These are phyloP conservation scores for Globia sparganii DNA, from an alignment of 2,888 invertebrate genomes.

Conservation along the genomic window DNA sequence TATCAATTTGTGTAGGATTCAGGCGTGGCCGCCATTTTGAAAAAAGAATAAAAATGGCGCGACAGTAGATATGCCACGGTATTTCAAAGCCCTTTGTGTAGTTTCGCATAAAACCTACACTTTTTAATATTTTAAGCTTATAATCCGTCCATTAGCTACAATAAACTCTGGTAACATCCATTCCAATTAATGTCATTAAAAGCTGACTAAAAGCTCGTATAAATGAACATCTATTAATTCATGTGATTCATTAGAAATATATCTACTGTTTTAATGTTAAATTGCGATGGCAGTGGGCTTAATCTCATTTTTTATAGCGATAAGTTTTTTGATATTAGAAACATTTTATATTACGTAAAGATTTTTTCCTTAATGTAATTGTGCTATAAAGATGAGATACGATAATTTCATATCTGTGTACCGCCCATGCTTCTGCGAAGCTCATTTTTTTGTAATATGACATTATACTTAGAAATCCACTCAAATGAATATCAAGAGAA, in stretches of 20 bases:
- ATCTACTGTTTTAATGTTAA: not conserved
- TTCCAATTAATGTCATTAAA: constrained; percentile 32
- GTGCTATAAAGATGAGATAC: constrained; percentile 23
- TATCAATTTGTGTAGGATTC: not conserved
- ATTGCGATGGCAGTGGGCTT: constrained; percentile 4
- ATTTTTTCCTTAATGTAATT: not conserved
- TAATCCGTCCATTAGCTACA: constrained; percentile 25
- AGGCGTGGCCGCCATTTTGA: too few species aligned
- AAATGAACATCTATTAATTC: constrained; percentile 32
- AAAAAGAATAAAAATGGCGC: too few species aligned
- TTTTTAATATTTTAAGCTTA: not conserved
- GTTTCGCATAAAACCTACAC: not conserved
- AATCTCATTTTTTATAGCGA: constrained; percentile 14
- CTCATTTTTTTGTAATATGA: not conserved
- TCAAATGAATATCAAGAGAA: not conserved
- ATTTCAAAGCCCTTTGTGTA: not conserved
- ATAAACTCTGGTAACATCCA: constrained; percentile 25
- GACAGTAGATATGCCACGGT: not conserved
- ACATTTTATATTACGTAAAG: not conserved
- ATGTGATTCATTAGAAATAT: constrained; percentile 19
- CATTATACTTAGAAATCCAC: not conserved
- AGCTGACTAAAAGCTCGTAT: constrained; percentile 28
- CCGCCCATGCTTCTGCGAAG: not conserved
- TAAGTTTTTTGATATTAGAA: not conserved
- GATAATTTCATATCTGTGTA: constrained; percentile 9